Percentiles rank a stretch among this genome's conserved stretches.
phyloP scores from a whole-genome alignment of 1,140 invertebrate genomes.

The Megalonaias nervosa region DNA sequence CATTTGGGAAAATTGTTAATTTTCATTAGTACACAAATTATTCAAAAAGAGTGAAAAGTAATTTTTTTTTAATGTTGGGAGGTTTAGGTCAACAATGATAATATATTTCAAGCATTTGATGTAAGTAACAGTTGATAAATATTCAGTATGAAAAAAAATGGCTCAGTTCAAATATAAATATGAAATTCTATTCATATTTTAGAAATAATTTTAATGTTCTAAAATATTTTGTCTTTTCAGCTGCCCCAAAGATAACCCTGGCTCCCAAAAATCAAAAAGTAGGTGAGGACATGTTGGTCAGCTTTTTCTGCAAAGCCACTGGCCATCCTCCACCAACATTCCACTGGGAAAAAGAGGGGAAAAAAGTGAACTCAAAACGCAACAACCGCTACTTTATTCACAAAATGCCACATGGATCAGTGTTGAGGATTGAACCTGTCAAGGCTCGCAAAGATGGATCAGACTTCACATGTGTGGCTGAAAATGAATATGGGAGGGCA shows the following conservation, averaged over 20 bases:
- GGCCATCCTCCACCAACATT: constrained; percentile 91
- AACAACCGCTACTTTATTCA: constrained; percentile 71
- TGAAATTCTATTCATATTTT: no score
- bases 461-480: constrained; percentile 61
- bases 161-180: no score
- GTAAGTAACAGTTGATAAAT: no score
- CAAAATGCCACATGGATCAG: constrained; percentile 79
- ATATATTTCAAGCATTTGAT: no score
- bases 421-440: constrained; percentile 94
- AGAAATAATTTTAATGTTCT: no score
- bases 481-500: constrained; percentile 82
- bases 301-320: constrained; percentile 94
- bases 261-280: constrained; percentile 74
- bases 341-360: constrained; percentile 92
- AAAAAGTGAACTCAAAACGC: constrained; percentile 79
- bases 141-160: no score
- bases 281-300: constrained; percentile 89
- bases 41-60: no score
- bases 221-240: constrained; percentile 50
- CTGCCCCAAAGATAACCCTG: constrained; percentile 59
- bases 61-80: no score
- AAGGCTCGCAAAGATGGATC: constrained; percentile 84
- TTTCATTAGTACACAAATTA: no score
- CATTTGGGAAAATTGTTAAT: no score
- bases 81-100: no score